These are phyloP conservation scores for Acleris holmiana DNA, from an alignment of 2,888 invertebrate species.

Conservation along the genomic window DNA sequence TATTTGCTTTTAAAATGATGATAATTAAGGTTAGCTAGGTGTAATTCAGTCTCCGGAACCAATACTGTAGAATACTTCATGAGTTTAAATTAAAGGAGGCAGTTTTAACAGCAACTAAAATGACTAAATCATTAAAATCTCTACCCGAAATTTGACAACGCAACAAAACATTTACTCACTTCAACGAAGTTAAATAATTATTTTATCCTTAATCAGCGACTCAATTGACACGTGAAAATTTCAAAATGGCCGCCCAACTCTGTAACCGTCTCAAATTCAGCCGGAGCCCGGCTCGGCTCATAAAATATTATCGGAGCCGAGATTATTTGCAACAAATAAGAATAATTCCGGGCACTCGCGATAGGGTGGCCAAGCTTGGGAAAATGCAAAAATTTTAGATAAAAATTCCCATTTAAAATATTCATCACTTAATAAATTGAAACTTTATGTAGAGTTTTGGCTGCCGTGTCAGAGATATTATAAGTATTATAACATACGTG, in stretches of 20 bases:
- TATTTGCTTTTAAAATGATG: not conserved
- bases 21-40: not conserved
- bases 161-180: slow-evolving; percentile 1
- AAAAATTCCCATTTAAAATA: not conserved
- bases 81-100: no score
- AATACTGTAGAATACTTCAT: no score
- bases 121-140: no score
- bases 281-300: slow-evolving; percentile 11
- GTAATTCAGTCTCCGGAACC: no score
- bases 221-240: slow-evolving; percentile 23
- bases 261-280: slow-evolving; percentile 2
- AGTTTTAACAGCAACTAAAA: no score
- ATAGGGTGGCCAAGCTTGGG: slow-evolving; percentile 39
- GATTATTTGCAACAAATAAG: slow-evolving; percentile 48
- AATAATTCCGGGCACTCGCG: slow-evolving; percentile 45
- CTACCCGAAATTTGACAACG: not conserved
- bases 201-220: slow-evolving; percentile 15
- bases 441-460: no score
- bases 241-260: slow-evolving; percentile 12
- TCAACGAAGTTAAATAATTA: slow-evolving; percentile 8
- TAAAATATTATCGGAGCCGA: slow-evolving; percentile 39
- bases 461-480: no score
- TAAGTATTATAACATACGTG: no score
- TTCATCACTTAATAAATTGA: no score
- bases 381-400: not conserved